Conservation (phyloP, 2,888 invertebrate genomes). For the Agrochola litura region DNA sequence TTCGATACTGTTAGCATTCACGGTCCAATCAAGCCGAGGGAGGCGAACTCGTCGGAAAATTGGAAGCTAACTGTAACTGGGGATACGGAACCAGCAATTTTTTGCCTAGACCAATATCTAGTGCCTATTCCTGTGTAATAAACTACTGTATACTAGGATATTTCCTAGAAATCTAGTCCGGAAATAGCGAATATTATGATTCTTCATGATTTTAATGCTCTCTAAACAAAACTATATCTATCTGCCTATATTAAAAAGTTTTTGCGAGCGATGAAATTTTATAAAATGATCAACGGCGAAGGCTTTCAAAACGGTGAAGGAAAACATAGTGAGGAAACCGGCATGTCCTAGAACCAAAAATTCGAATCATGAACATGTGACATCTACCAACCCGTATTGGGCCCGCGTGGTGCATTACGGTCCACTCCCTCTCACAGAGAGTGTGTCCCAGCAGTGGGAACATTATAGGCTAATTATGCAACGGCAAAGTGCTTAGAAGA, state of each 20-base stretch:
- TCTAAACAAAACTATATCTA: background rate
- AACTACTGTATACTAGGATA: background rate
- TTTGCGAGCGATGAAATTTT: background rate
- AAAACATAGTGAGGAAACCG: too few relatives aligned
- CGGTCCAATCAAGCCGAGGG: constrained; percentile 78
- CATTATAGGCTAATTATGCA: background rate
- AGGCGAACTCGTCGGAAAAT: constrained; percentile 70
- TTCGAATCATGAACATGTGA: too few relatives aligned
- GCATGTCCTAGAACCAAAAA: too few relatives aligned
- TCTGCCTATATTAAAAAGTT: background rate
- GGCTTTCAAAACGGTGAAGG: too few relatives aligned
- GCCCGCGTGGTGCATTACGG: too few relatives aligned
- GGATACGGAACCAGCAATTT: constrained; percentile 37
- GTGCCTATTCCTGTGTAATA: constrained; percentile 4
- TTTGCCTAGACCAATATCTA: constrained; percentile 22
- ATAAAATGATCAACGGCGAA: background rate
- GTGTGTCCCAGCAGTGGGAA: too few relatives aligned
- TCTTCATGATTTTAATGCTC: background rate
- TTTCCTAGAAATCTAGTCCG: background rate
- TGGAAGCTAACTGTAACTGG: constrained; percentile 57
- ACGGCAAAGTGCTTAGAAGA: background rate
- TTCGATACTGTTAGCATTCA: constrained; percentile 76
- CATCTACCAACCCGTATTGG: too few relatives aligned
- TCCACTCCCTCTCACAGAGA: too few relatives aligned
- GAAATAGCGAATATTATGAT: background rate